A percentile compares a stretch with the other conserved stretches of the same genome.
These are phyloP conservation scores for Aphis craccivora DNA, from an alignment of 1,140 invertebrate genomes.

Conservation along the genomic window DNA sequence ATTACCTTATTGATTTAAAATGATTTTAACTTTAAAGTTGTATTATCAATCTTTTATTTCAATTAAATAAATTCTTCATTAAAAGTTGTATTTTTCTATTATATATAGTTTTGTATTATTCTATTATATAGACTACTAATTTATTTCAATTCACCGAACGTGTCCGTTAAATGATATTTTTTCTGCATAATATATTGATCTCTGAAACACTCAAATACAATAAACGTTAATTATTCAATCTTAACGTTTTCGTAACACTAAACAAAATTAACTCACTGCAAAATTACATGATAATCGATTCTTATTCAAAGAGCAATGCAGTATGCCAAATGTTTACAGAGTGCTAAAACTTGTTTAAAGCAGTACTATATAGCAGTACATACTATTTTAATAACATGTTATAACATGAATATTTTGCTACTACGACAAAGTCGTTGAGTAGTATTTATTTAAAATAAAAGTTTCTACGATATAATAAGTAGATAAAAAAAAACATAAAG, in stretches of 20 bases:
- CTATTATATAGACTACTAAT: too few relatives aligned
- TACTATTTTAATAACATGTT: neutral
- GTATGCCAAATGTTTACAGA: neutral
- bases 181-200: neutral
- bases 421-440: neutral
- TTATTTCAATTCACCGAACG: neutral
- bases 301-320: neutral
- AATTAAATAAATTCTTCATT: neutral
- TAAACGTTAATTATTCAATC: neutral
- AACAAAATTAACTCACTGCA: neutral
- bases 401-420: neutral
- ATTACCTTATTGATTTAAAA: too few relatives aligned
- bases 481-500: slow-evolving; percentile 14
- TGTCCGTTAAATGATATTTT: neutral
- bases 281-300: slow-evolving; percentile 1
- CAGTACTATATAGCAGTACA: too few relatives aligned
- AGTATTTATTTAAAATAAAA: neutral
- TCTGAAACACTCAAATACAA: neutral
- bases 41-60: too few relatives aligned
- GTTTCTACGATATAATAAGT: slow-evolving; percentile 17
- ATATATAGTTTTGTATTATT: too few relatives aligned
- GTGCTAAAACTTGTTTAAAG: neutral
- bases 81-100: neutral
- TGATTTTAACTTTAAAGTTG: too few relatives aligned
- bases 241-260: neutral